Conservation (phyloP, 2,113 vertebrate species). For the Ammodramus savannarum region DNA sequence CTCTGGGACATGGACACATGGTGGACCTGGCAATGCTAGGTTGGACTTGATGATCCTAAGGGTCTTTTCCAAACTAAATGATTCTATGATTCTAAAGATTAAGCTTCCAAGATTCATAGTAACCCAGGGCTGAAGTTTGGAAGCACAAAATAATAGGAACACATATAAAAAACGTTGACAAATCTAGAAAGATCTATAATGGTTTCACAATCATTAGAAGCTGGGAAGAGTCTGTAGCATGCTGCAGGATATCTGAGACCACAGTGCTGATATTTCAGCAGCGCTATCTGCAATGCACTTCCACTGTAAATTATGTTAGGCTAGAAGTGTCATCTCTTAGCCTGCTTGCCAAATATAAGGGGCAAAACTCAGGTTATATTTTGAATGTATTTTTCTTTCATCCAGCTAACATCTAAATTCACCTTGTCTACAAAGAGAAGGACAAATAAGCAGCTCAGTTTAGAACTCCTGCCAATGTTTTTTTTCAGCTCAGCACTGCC, state of each 20-base stretch:
- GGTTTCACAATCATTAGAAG: not conserved
- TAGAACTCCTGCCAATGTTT: constrained; percentile 30
- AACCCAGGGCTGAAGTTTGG: not conserved
- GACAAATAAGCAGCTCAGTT: constrained; percentile 19
- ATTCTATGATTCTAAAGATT: not conserved
- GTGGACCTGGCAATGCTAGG: not conserved
- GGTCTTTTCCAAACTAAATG: not conserved
- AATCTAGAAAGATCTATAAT: not conserved
- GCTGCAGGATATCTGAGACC: not conserved
- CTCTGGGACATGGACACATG: not conserved
- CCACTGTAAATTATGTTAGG: not conserved
- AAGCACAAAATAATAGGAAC: not conserved
- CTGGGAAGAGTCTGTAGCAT: not conserved
- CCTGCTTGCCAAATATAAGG: not conserved
- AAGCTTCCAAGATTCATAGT: not conserved
- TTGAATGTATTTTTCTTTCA: not conserved
- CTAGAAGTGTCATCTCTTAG: not conserved
- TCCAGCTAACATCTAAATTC: constrained; percentile 6
- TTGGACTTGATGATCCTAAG: not conserved
- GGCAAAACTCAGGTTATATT: not conserved
- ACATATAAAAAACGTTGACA: not conserved
- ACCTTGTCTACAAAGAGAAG: constrained; percentile 32
- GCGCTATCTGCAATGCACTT: not conserved
- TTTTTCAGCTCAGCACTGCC: constrained; percentile 17
- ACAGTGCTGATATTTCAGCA: not conserved